These are phyloP conservation scores for Lagodon rhomboides DNA, from an alignment of 2,797 vertebrate species.

Conservation along the genomic window DNA sequence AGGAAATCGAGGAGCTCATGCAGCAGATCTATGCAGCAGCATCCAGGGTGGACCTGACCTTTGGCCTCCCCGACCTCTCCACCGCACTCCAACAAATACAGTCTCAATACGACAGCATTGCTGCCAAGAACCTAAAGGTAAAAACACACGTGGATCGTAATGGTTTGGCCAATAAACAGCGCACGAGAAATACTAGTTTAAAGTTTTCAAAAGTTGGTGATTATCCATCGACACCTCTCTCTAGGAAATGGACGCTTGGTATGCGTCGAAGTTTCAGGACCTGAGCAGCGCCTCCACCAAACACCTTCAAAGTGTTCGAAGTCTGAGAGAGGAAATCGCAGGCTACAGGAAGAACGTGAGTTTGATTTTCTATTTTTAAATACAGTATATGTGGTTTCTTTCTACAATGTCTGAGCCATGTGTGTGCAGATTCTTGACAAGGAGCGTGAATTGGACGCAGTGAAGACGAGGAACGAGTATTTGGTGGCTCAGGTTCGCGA, in stretches of 20 bases:
- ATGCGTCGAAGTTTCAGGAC: conserved; percentile 88
- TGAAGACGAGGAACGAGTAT: conserved; percentile 81
- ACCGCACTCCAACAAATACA: conserved; percentile 89
- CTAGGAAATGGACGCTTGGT: conserved; percentile 87
- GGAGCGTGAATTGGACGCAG: conserved; percentile 79
- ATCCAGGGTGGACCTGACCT: conserved; percentile 80
- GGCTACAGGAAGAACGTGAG: conserved; percentile 87
- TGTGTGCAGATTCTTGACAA: conserved; percentile 82
- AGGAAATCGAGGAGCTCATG: conserved; percentile 89
- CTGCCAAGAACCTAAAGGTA: conserved; percentile 92
- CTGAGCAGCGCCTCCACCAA: conserved; percentile 84
- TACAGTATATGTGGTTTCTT: not conserved
- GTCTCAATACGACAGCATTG: conserved; percentile 89
- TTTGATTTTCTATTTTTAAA: conserved; percentile 9
- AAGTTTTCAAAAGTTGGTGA: not conserved
- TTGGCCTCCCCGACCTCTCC: conserved; percentile 86
- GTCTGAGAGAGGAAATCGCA: conserved; percentile 82
- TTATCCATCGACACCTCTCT: not conserved
- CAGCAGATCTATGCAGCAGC: conserved; percentile 82
- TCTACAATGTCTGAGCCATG: not conserved
- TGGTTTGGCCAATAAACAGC: not conserved
- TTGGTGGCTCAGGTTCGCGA: conserved; percentile 81
- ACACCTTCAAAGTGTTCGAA: conserved; percentile 82
- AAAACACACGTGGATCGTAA: not conserved
- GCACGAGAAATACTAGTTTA: not conserved